Base-by-base conservation (phyloP, 2,888 invertebrate genomes). In the Bruchidius siliquastri region DNA sequence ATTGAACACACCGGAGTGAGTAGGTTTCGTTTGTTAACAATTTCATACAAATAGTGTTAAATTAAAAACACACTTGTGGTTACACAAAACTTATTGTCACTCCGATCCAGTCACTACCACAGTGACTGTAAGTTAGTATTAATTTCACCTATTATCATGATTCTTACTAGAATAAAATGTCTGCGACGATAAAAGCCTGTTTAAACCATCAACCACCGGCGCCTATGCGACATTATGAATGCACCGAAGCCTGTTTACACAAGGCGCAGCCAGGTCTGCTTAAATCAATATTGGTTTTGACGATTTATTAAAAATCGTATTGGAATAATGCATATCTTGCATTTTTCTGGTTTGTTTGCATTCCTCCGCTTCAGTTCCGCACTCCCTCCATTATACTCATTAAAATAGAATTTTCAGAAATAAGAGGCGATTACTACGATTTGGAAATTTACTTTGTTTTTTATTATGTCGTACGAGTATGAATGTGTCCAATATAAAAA, bases 241-340 rank as follows among this genome's bases (percentile, higher is more conserved):
- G 71, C 71, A 69, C 69, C 68, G 72, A 71, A 32, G 22, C 32
- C 20, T 74, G 67, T 74, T 72, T 74, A 67, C 30, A 49, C 49
- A 68, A 71, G 69, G 70, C 20, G 49, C 32, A 70, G 71, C 30
- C 32, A 67, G 72, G 68, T 26, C 72, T 68, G 71, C 71, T 69
- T 72, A 70, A 72, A 74, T 71, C 71, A 74, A 74, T 74, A 74
- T 74, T 74, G 72, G 72, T 72, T 71, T 71, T 74, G 67, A 68
- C 30, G 68, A 74, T 72, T 74, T 72, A 74, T 72, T 74, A 74
- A 71, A 70, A 67, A 73, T 67, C 69, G 49, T 72, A 71, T 71
- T 71, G 71, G 68, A 71, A 71, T 68, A 71, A 71, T 71, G 68
- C 71, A 71, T 71, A 67, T 68, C 71, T 49, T 49, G 49, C 49